Base-by-base conservation (phyloP, 2,888 invertebrate genomes). In the Petrolisthes manimaculis region DNA sequence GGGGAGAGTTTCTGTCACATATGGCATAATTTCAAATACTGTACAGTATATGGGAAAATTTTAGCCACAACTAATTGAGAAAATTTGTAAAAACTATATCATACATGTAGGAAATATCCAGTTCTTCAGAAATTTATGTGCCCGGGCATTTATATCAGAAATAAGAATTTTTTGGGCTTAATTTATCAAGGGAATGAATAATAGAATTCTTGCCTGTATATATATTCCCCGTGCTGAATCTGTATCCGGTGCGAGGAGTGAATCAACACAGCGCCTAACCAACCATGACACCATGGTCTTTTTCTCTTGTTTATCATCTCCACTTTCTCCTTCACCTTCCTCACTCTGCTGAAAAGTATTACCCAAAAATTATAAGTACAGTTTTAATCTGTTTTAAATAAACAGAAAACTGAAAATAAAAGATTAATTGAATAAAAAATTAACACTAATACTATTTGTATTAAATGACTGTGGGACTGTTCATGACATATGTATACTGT, bases 261-360 rank as follows among this genome's bases (percentile, higher is more conserved):
- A 85, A 77, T 87, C 90, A 51, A 90, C 75, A 75, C 89, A 89
- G 18, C 85, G 85, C 54, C 89, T 84, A 5, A 90, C 81, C 21
- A 90, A 74, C 90, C 90, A 90, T 51, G 89, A 89, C 54, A 89
- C 89, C 82, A 87, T 86, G 55, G 81, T 84, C 69, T 69, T 85
- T 14, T 14, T 81, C 24, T 69, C 80, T 3, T 24, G 14, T 37
- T 71, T 79, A n/a, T 88, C 88, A 71, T 21, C 14, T 21, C 71
- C 71, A 71, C 71, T 71, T 8, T n/a, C 21, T 8, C 8, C 71
- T n/a, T 21, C 21, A 8, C 71, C 14, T 3, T 71, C 71, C 14
- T 88, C 81, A 74, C 88, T 84, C 61, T 77, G 71, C 88, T 84
- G 56, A 18, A 88, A 84, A 14, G n/a, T 21, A 54, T 21, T n/a